Base-by-base conservation (phyloP, 1,140 invertebrate species). In the Lysiphlebus fabarum region DNA sequence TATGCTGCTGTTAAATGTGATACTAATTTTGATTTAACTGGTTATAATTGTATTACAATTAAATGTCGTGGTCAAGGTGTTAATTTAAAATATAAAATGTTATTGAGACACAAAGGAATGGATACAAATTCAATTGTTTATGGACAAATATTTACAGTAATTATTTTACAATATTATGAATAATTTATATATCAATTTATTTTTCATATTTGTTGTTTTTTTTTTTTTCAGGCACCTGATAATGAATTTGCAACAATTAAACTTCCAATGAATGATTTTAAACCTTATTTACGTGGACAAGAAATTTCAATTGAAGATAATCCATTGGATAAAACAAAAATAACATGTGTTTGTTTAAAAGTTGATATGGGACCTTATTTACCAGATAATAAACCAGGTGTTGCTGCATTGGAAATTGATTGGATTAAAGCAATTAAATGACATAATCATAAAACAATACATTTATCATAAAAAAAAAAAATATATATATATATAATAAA, bases 291-390 rank as follows among this genome's bases (percentile, higher is more conserved):
- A 62, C 72, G 83, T 67, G 86, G 85, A 0, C 80, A 81, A 55
- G 73, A 79, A 59, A 71, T 84, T 12, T 48, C 68, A 6, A 70
- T 79, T 41, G 77, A 82, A 55, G 76, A 81, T 8, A 80, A 85
- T 69, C 78, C 80, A 4, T 72, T 88, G 11, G 83, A 88, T 67
- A 70, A 72, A 62, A 75, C 82, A 7, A 74, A 82, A 53, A 82
- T 88, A 36, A 85, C 84, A 5, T 82, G 78, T 60, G 78, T 87
- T 59, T 84, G 83, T 33, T 69, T 88, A 33, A 85, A 87, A 77
- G 80, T 86, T 61, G 85, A 85, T 63, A 86, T 86, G 55, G 85
- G 86, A 49, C 83, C 85, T 8, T 87, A 87, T 73, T 76, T 82
- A 56, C 80, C 82, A 9, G 75, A 82, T 9, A 88, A 88, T 73